phyloP scores from a whole-genome alignment of 1,140 invertebrate species.

The Pogonomyrmex californicus region DNA sequence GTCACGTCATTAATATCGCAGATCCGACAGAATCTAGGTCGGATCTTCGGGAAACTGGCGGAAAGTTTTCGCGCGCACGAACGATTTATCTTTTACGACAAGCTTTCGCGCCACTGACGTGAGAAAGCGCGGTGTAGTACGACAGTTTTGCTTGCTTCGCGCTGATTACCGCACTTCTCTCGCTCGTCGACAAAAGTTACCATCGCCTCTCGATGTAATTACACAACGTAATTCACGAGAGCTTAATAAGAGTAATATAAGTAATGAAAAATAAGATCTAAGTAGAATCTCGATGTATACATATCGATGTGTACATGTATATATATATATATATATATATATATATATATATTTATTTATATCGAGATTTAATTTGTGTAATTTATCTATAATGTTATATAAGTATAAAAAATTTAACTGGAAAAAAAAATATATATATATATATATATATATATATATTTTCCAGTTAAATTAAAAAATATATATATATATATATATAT shows the following conservation, averaged over 20 bases:
- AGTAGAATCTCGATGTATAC: not conserved
- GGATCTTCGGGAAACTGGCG: constrained; percentile 39
- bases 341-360: too few species aligned
- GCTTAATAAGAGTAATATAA: not conserved
- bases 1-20: constrained; percentile 49
- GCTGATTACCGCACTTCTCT: not conserved
- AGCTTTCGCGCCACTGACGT: constrained; percentile 18
- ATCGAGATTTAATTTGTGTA: too few species aligned
- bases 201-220: not conserved
- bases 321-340: too few species aligned
- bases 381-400: too few species aligned
- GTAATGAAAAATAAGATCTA: not conserved
- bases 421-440: too few species aligned
- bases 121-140: constrained; percentile 5
- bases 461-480: too few species aligned
- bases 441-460: too few species aligned
- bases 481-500: too few species aligned
- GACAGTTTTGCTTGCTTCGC: constrained; percentile 22
- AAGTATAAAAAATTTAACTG: too few species aligned
- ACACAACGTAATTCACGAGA: not conserved
- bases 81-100: constrained; percentile 61
- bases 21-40: constrained; percentile 52
- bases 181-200: not conserved
- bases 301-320: too few species aligned
- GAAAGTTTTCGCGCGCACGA: constrained; percentile 45